A percentile compares a stretch with the other conserved stretches of the same genome.
phyloP scores from a whole-genome alignment of 2,113 vertebrate species.

The Spea multiplicata region DNA sequence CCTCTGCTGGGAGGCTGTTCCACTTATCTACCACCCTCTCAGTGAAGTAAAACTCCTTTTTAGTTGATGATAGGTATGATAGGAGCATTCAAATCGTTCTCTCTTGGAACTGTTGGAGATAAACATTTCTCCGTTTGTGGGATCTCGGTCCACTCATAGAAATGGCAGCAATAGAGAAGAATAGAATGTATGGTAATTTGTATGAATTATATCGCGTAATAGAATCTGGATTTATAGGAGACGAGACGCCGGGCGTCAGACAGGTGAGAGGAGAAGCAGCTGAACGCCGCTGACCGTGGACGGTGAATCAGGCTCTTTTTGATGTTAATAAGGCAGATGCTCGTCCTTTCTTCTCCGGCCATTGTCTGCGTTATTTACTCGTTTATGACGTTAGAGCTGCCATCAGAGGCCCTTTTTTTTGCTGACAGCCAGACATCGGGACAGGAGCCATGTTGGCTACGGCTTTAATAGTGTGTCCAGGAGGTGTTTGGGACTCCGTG shows the following conservation, averaged over 20 bases:
- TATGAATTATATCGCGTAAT: too few species aligned
- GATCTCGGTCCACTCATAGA: too few species aligned
- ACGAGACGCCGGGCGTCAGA: background rate
- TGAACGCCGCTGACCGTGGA: background rate
- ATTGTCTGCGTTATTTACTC: conserved; percentile 38
- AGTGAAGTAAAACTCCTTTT: too few species aligned
- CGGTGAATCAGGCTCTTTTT: background rate
- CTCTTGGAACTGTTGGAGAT: too few species aligned
- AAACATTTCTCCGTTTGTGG: too few species aligned
- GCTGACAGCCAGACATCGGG: background rate
- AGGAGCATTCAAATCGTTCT: too few species aligned
- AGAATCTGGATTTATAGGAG: too few species aligned
- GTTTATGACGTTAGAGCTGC: conserved; percentile 21
- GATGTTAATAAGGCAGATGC: conserved; percentile 7
- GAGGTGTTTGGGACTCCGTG: background rate
- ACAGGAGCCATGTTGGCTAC: background rate
- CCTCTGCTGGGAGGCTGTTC: too few species aligned
- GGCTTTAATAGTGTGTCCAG: background rate
- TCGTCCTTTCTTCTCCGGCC: conserved; percentile 23
- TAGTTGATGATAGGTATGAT: too few species aligned
- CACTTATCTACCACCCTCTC: too few species aligned
- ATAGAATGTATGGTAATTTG: too few species aligned
- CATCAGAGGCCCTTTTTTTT: background rate
- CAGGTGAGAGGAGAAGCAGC: background rate
- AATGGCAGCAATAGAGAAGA: too few species aligned